A percentile compares a stretch with the other conserved stretches of the same genome.
Evolutionary conservation across 2,113 vertebrate species (phyloP).

Genomic region (Prietella phreatophila): DNA sequence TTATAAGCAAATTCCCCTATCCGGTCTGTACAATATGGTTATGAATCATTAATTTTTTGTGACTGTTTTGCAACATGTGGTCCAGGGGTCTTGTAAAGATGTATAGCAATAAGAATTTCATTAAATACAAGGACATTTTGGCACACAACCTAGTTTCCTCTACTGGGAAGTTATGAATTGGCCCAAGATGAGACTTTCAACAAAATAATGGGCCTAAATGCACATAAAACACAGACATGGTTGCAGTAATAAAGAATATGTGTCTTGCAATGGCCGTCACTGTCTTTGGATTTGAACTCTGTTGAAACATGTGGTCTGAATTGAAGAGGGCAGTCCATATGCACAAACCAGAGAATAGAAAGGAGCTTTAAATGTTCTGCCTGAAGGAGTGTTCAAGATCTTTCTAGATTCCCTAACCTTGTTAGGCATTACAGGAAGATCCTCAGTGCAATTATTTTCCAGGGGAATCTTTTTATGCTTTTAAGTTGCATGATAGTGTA

Average conservation of each 20-base stretch:
- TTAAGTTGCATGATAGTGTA: background rate
- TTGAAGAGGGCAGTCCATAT: background rate
- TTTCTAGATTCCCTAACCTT: background rate
- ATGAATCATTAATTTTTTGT: background rate
- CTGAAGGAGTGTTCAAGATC: background rate
- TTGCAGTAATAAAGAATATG: background rate
- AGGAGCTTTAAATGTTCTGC: background rate
- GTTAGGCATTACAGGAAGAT: background rate
- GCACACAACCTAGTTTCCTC: conserved; percentile 16
- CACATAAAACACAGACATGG: background rate
- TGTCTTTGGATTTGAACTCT: conserved; percentile 6
- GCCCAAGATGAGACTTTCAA: conserved; percentile 7
- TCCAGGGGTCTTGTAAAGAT: conserved; percentile 16
- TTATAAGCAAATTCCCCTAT: background rate
- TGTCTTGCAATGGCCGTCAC: background rate
- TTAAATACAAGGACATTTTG: conserved; percentile 24
- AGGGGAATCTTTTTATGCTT: background rate
- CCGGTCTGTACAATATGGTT: background rate
- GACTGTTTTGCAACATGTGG: background rate
- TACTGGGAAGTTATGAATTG: conserved; percentile 25
- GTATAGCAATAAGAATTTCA: conserved; percentile 28
- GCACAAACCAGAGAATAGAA: background rate
- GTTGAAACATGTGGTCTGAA: conserved; percentile 5
- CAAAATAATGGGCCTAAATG: conserved; percentile 19
- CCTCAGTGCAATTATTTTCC: background rate